Evolutionary conservation across 2,797 vertebrate species (phyloP), one percentile per base, ranked within the genome.

Genomic region (Silurus lanzhouensis): DNA sequence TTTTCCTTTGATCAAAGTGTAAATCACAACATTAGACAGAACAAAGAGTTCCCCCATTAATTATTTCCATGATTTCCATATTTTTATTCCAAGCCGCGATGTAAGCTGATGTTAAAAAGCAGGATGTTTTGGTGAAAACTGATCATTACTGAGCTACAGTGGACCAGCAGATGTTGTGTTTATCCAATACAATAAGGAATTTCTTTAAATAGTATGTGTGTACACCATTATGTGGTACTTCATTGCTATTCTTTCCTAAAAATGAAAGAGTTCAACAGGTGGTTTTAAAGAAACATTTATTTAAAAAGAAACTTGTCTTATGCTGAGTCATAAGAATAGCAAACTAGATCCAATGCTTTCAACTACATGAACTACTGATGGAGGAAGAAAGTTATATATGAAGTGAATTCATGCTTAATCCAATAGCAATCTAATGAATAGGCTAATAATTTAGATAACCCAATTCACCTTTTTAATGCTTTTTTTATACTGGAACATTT

Each of bases 151-250:
- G 55, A 77, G 27, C 75, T 13, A 22, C 75, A 61, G 57, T 38
- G 57, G 57, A 22, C 57, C 5, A 38, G 57, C 27, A 61, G 57
- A 61, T 55, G 25, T 55, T 57, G 48, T 75, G 48, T 75, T 75
- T 75, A 75, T 78, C 57, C 27, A 78, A 78, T 44, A 31, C 76
- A 78, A n/a, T 13, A 61, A 14, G 10, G 5, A 44, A 22, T 78
- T 31, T 78, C 38, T 60, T 78, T 78, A 78, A 78, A 78, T 55
- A 19, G 55, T 22, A 82, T 72, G 76, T 66, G 76, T 81, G 27
- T 67, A 76, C 48, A 66, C 13, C 27, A 31, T 64, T 64, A 63
- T 81, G 22, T 81, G 77, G 4, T 31, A 72, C 25, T 61, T 27
- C 38, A 70, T n/a, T 58, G 22, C 55, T 80, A 38, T 80, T 70